phyloP scores from a whole-genome alignment of 2,797 vertebrate species.

The Gallirallus australis region DNA sequence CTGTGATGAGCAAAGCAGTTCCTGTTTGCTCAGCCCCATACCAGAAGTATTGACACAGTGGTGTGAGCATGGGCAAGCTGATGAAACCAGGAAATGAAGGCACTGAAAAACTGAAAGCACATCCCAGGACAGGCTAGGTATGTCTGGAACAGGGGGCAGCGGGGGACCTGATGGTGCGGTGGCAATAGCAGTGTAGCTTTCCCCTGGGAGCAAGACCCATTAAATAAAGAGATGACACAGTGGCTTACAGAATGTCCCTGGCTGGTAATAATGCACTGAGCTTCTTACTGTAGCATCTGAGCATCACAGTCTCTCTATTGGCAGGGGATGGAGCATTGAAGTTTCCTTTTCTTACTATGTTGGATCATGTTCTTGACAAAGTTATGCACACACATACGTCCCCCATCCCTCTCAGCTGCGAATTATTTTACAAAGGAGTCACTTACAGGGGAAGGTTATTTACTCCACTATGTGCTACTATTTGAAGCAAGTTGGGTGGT shows the following conservation, averaged over 20 bases:
- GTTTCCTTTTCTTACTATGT: not conserved
- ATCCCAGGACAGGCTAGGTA: not conserved
- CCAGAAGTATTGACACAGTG: not conserved
- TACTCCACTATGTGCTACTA: not conserved
- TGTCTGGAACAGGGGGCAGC: accelerated
- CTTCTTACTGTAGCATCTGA: not conserved
- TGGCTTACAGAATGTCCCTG: not conserved
- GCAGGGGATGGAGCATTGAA: not conserved
- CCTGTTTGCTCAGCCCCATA: not conserved
- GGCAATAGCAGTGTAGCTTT: not conserved
- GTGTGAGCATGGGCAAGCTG: not conserved
- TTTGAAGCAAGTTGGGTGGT: not conserved
- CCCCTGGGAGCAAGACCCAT: not conserved
- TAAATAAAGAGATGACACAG: not conserved
- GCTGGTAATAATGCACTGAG: not conserved
- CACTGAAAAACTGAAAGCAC: not conserved
- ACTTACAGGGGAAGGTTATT: not conserved
- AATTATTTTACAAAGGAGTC: not conserved
- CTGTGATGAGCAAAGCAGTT: accelerated
- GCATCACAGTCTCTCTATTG: not conserved
- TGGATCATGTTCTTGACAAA: not conserved
- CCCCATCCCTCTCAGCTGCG: not conserved
- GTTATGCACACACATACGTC: not conserved
- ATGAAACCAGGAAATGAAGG: not conserved
- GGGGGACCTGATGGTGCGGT: not conserved